Percentiles rank a stretch among this genome's conserved stretches.
Conservation (phyloP, 2,888 invertebrate species). For the Pterostichus niger region DNA sequence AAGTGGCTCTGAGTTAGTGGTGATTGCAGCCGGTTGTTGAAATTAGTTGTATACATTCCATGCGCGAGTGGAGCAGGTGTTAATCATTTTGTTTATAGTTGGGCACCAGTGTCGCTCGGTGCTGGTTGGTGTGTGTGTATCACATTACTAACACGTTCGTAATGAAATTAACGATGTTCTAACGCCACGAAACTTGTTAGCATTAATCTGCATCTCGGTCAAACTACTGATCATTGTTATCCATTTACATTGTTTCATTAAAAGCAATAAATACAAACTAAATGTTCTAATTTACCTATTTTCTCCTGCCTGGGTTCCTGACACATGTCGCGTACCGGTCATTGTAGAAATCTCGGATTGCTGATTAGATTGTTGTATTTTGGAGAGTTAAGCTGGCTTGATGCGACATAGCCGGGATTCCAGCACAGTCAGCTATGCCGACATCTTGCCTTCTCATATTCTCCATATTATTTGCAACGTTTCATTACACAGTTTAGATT, state of each 20-base stretch:
- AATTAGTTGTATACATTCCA: slow-evolving; percentile 45
- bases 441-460: slow-evolving; percentile 90
- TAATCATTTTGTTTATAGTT: slow-evolving; percentile 65
- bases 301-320: background rate
- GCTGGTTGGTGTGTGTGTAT: slow-evolving; percentile 53
- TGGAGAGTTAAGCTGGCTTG: slow-evolving; percentile 87
- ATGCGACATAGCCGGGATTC: slow-evolving; percentile 90
- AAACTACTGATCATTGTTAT: slow-evolving; percentile 58
- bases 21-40: slow-evolving; percentile 24
- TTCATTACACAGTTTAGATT: slow-evolving; percentile 13
- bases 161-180: slow-evolving; percentile 64
- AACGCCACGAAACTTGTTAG: slow-evolving; percentile 58
- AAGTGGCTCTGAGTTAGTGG: slow-evolving; percentile 20
- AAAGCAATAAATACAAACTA: slow-evolving; percentile 51
- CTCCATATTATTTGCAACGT: slow-evolving; percentile 61
- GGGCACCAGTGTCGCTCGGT: slow-evolving; percentile 34
- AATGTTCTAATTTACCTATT: background rate
- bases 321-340: no score
- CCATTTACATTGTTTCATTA: slow-evolving; percentile 64
- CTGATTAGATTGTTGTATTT: slow-evolving; percentile 70
- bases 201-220: slow-evolving; percentile 53
- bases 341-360: no score
- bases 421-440: slow-evolving; percentile 90
- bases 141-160: slow-evolving; percentile 62
- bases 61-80: slow-evolving; percentile 49